Conservation (phyloP, 2,888 invertebrate genomes). For the Rhyacophila evoluta region DNA sequence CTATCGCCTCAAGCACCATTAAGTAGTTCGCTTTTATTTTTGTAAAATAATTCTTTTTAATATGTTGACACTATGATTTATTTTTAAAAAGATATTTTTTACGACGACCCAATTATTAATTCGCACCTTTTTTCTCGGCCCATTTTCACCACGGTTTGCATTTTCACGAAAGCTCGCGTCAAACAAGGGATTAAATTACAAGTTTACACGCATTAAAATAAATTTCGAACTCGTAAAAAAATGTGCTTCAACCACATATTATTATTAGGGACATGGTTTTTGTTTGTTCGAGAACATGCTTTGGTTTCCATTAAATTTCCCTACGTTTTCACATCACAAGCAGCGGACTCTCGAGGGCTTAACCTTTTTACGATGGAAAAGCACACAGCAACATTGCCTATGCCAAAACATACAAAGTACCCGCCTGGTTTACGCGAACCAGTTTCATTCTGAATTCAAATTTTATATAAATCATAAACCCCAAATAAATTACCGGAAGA, state of each 20-base stretch:
- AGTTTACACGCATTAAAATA: not conserved
- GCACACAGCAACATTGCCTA: not conserved
- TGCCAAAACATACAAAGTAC: not conserved
- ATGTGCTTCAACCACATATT: not conserved
- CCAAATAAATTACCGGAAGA: too few relatives aligned
- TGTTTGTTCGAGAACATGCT: not conserved
- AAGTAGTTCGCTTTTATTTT: too few relatives aligned
- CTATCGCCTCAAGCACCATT: too few relatives aligned
- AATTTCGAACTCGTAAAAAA: not conserved
- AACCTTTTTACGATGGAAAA: not conserved
- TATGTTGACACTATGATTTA: too few relatives aligned
- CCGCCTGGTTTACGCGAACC: too few relatives aligned
- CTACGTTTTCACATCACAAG: constrained; percentile 4
- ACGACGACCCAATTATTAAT: too few relatives aligned
- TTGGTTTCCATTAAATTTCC: not conserved
- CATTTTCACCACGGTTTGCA: not conserved
- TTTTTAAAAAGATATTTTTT: too few relatives aligned
- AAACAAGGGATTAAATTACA: not conserved
- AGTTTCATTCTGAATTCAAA: too few relatives aligned
- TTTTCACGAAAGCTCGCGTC: not conserved
- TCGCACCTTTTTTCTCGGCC: not conserved
- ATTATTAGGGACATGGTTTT: not conserved
- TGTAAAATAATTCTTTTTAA: too few relatives aligned
- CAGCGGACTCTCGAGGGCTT: not conserved
- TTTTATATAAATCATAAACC: too few relatives aligned